Evolutionary conservation across 2,888 invertebrate species (phyloP).

Genomic region (Caradrina clavipalpis): DNA sequence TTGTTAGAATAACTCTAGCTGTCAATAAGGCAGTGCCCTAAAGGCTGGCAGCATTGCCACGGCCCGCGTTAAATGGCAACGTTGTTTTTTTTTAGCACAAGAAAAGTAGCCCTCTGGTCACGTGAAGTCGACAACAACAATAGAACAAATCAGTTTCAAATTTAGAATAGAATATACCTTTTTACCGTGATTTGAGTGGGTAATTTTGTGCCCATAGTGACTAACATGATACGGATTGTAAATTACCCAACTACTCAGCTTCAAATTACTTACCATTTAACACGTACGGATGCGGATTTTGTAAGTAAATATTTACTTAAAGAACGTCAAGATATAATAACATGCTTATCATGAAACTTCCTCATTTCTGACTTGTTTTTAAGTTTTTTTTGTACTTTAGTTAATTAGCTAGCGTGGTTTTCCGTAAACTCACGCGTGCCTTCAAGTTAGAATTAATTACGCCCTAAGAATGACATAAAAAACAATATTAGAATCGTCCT

Average conservation of each 20-base stretch:
- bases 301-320: conserved; percentile 14
- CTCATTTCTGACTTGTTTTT: background rate
- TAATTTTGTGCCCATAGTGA: too few relatives aligned
- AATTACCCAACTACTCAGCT: background rate
- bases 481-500: background rate
- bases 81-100: too few relatives aligned
- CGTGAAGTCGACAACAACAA: too few relatives aligned
- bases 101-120: too few relatives aligned
- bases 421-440: background rate
- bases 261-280: background rate
- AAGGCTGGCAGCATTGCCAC: too few relatives aligned
- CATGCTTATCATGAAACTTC: background rate
- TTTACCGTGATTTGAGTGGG: too few relatives aligned
- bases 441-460: background rate
- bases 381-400: background rate
- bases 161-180: too few relatives aligned
- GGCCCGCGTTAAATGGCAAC: too few relatives aligned
- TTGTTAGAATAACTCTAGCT: too few relatives aligned
- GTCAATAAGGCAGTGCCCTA: too few relatives aligned
- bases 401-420: background rate
- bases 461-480: conserved; percentile 7
- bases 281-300: conserved; percentile 15
- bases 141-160: too few relatives aligned
- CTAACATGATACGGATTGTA: too few relatives aligned
- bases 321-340: background rate